Conservation (phyloP, 2,888 invertebrate genomes). For the Drosophila fulvimacula region DNA sequence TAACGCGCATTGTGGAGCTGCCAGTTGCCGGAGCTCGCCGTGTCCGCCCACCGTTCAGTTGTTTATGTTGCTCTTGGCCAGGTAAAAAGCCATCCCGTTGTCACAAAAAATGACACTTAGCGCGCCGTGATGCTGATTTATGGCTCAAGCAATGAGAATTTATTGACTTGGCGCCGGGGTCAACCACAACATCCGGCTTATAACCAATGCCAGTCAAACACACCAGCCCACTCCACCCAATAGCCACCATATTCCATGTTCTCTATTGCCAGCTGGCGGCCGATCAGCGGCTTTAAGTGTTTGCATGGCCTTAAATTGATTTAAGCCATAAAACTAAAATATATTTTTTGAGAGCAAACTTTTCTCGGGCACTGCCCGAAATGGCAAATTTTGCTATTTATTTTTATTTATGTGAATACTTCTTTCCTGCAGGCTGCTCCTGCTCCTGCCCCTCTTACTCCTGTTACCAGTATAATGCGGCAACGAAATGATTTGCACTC, state of each 20-base stretch:
- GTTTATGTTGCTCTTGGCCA: constrained; percentile 57
- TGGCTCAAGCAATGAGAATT: constrained; percentile 80
- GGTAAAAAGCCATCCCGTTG: constrained; percentile 73
- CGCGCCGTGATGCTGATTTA: constrained; percentile 79
- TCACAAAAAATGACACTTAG: constrained; percentile 81
- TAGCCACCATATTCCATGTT: constrained; percentile 27
- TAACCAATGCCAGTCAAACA: not conserved
- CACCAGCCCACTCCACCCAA: not conserved
- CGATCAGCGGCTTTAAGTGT: constrained; percentile 56
- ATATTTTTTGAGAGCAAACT: constrained; percentile 35
- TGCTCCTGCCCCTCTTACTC: not conserved
- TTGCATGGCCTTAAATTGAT: constrained; percentile 59
- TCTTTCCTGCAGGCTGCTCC: not conserved
- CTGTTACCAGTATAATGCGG: constrained; percentile 10
- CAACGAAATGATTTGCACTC: constrained; percentile 58
- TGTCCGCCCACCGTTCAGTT: constrained; percentile 21
- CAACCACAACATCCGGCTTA: constrained; percentile 56
- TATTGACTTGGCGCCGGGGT: constrained; percentile 77
- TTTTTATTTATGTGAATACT: constrained; percentile 39
- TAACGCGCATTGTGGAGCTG: constrained; percentile 76
- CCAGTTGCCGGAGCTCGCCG: constrained; percentile 45
- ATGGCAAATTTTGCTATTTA: constrained; percentile 76
- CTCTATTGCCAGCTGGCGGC: constrained; percentile 19
- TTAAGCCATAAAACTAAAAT: constrained; percentile 58
- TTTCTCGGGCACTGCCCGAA: constrained; percentile 54